A percentile compares a stretch with the other conserved stretches of the same genome.
Conservation (phyloP, 2,113 vertebrate genomes). For the Cervus canadensis region DNA sequence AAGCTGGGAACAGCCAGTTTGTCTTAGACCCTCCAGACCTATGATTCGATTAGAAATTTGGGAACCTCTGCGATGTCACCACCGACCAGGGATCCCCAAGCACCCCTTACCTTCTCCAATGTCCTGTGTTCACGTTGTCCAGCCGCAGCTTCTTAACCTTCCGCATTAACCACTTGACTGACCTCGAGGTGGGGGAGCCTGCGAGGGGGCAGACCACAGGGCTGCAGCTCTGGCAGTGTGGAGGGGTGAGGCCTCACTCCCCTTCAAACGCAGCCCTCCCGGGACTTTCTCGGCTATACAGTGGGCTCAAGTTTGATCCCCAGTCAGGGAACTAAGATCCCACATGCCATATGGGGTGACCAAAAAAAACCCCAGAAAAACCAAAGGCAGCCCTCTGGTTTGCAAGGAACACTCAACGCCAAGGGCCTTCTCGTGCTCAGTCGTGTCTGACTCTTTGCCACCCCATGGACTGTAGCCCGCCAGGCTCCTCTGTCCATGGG, state of each 20-base stretch:
- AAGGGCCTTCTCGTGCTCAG: neutral
- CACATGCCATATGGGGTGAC: neutral
- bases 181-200: slow-evolving; percentile 84
- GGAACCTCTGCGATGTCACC: neutral
- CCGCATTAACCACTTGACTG: slow-evolving; percentile 91
- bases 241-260: fast-evolving
- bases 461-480: neutral
- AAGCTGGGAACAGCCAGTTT: neutral
- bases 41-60: neutral
- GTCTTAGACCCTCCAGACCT: neutral
- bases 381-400: neutral
- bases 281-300: neutral
- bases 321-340: neutral
- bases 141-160: slow-evolving; percentile 94
- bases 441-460: neutral
- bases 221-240: neutral
- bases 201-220: neutral
- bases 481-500: neutral
- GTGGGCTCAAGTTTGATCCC: neutral
- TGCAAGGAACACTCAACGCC: neutral
- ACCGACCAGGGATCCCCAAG: fast-evolving
- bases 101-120: slow-evolving; percentile 86
- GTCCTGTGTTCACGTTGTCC: slow-evolving; percentile 88
- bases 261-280: neutral
- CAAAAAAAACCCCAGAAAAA: neutral